phyloP scores from a whole-genome alignment of 2,888 invertebrate species.

The Steinernema scapterisci region DNA sequence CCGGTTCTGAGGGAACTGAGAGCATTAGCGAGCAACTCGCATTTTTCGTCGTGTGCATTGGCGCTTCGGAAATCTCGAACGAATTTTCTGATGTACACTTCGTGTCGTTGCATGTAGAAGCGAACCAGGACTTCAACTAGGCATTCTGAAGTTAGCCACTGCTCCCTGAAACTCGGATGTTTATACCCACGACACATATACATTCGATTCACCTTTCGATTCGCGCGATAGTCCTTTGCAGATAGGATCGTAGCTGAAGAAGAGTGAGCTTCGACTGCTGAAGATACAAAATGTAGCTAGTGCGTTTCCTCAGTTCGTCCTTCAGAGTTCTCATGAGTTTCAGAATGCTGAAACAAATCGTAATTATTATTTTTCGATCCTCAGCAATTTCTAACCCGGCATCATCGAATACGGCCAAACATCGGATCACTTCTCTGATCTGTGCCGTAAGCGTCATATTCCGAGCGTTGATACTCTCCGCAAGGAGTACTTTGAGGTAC shows the following conservation, averaged over 20 bases:
- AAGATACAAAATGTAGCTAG: slow-evolving; percentile 83
- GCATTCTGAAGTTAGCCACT: slow-evolving; percentile 56
- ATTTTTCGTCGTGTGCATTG: slow-evolving; percentile 73
- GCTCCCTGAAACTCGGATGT: slow-evolving; percentile 54
- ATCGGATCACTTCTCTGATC: slow-evolving; percentile 82
- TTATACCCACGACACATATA: too few species aligned
- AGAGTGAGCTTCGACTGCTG: slow-evolving; percentile 81
- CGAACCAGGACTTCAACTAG: slow-evolving; percentile 59
- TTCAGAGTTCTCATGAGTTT: slow-evolving; percentile 78
- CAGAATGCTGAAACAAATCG: slow-evolving; percentile 72
- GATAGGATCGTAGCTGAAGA: slow-evolving; percentile 77
- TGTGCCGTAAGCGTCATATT: slow-evolving; percentile 80
- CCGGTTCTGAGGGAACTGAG: slow-evolving; percentile 70
- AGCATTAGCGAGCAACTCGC: slow-evolving; percentile 83
- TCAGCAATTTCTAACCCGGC: too few species aligned
- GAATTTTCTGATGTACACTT: slow-evolving; percentile 78
- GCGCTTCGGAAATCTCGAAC: slow-evolving; percentile 81
- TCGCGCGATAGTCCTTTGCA: slow-evolving; percentile 74
- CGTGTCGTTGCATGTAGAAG: slow-evolving; percentile 72
- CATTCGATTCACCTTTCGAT: slow-evolving; percentile 68
- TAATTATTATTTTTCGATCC: too few species aligned
- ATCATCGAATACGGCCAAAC: slow-evolving; percentile 77
- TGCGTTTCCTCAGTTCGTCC: slow-evolving; percentile 79
- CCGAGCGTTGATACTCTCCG: slow-evolving; percentile 81
- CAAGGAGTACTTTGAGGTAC: slow-evolving; percentile 71